Evolutionary conservation across 2,888 invertebrate species (phyloP), one percentile per base, ranked within the genome.

Genomic region (Eudemis profundana): DNA sequence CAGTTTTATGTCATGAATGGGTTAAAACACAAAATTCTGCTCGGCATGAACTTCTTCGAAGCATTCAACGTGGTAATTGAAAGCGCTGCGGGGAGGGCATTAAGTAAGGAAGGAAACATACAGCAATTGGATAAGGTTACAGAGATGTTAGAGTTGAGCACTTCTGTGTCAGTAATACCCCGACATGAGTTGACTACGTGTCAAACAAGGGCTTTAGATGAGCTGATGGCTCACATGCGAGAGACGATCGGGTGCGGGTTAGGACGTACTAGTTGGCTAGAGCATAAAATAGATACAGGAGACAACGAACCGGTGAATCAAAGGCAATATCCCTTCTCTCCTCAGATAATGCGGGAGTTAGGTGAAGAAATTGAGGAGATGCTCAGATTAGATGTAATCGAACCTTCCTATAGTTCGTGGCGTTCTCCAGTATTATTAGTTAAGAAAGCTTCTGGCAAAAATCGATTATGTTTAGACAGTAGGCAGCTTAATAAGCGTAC

Each of bases 331-430:
- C 42, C 54, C 0, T 63, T 67, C 10, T 27, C 67, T 2, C 63
- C 63, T 1, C 49, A 10, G 0, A 50, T 63, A 0, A 63, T 56
- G 60, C 44, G 38, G 29, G 53, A 67, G 5, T 2, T 67, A 15
- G 54, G 4, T 2, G 10, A 3, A 15, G 54, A 54, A 42, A 42
- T 54, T n/a, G 40, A 54, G 4, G 10, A 61, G 2, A 61, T 66
- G 66, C 10, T 53, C 7, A 10, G n/a, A 61, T 2, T n/a, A n/a
- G 61, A 50, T 2, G 50, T 67, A 4, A 51, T 61, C 7, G 67
- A 65, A 36, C 61, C 61, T 0, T 67, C 68, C 2, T 42, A 33
- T 17, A 68, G 68, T 27, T 49, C 68, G 2, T 68, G 68, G 68
- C 49, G 66, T 23, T 67, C 67, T 0, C 68, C 68, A 4, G 62